These are phyloP conservation scores for Sphenodon punctatus DNA, from an alignment of 2,797 vertebrate genomes.

Conservation along the genomic window DNA sequence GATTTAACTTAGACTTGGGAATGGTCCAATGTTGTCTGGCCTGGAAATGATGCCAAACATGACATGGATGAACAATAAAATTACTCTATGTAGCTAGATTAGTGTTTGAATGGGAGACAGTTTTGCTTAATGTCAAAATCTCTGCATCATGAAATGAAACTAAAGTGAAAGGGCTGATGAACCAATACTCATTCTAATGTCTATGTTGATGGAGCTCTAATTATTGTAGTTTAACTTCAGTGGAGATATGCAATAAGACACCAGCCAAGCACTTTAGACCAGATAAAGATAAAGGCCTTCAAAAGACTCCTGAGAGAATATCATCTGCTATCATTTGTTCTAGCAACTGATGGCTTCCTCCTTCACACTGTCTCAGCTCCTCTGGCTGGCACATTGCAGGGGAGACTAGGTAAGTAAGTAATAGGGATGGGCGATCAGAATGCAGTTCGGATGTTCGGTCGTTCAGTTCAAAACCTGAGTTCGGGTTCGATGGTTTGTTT, in stretches of 20 bases:
- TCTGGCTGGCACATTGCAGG: neutral
- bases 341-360: neutral
- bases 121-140: neutral
- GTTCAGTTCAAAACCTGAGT: too few species aligned
- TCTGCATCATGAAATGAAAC: neutral
- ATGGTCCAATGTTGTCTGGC: neutral
- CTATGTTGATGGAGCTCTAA: too few species aligned
- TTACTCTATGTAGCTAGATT: neutral
- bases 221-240: neutral
- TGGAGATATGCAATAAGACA: neutral
- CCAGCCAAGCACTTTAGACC: too few species aligned
- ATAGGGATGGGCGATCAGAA: too few species aligned
- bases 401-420: too few species aligned
- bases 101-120: neutral
- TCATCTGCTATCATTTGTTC: neutral
- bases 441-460: too few species aligned
- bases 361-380: neutral
- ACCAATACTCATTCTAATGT: neutral
- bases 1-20: neutral
- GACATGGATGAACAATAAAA: neutral
- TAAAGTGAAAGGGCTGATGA: neutral
- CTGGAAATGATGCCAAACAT: neutral
- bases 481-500: too few species aligned
- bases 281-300: too few species aligned
- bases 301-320: neutral